phyloP scores from a whole-genome alignment of 2,797 vertebrate genomes.

The Acrossocheilus wenchowensis region DNA sequence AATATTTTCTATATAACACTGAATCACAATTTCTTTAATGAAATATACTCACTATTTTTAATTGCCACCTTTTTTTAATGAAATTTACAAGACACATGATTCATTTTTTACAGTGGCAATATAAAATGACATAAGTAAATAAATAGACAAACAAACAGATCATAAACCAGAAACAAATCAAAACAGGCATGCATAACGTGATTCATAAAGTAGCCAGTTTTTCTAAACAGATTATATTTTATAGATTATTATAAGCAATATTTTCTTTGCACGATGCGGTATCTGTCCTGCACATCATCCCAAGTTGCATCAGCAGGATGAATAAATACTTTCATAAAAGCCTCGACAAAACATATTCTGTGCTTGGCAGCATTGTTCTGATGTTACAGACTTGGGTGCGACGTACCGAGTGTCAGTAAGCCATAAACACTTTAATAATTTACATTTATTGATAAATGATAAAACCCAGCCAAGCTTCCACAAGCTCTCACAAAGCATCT shows the following conservation, averaged over 20 bases:
- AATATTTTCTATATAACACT: too few relatives aligned
- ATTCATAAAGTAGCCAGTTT: not conserved
- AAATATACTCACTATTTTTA: too few relatives aligned
- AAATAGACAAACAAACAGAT: not conserved
- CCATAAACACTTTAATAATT: constrained; percentile 28
- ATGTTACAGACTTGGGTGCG: not conserved
- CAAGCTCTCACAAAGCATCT: constrained; percentile 22
- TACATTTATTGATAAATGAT: constrained; percentile 32
- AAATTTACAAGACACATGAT: too few relatives aligned
- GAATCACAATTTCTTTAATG: too few relatives aligned
- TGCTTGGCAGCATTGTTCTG: not conserved
- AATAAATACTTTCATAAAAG: constrained; percentile 12
- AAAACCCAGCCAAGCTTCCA: not conserved
- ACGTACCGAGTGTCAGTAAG: not conserved
- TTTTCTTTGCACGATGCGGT: not conserved
- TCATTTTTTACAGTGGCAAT: not conserved
- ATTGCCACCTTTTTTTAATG: too few relatives aligned
- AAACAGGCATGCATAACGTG: not conserved
- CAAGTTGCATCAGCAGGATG: constrained; percentile 11
- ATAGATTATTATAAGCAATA: not conserved
- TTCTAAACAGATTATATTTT: not conserved
- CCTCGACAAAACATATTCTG: not conserved
- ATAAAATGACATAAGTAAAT: not conserved
- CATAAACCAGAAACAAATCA: not conserved
- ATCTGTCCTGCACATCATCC: not conserved